These are phyloP conservation scores for Fragariocoptes setiger DNA, from an alignment of 1,140 invertebrate genomes.

Conservation along the genomic window DNA sequence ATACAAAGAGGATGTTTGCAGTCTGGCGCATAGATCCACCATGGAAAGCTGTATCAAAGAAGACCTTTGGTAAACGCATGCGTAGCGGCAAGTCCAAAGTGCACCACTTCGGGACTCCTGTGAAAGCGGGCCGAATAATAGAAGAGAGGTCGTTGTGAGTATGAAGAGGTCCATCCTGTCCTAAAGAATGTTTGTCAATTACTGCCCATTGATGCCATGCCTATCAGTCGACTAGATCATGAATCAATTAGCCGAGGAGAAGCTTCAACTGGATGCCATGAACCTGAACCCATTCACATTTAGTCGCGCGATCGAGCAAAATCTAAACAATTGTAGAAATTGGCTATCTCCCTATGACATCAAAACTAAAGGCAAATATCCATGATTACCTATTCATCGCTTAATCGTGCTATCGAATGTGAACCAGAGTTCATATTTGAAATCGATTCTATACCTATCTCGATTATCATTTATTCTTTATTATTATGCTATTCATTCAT, in stretches of 20 bases:
- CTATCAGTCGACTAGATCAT: slow-evolving; percentile 48
- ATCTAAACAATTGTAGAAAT: too few species aligned
- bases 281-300: slow-evolving; percentile 64
- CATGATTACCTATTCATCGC: too few species aligned
- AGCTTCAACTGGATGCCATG: slow-evolving; percentile 28
- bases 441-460: too few species aligned
- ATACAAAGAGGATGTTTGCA: slow-evolving; percentile 52
- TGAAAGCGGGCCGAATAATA: slow-evolving; percentile 66
- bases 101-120: slow-evolving; percentile 70
- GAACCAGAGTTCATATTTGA: too few species aligned
- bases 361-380: too few species aligned
- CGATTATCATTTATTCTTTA: too few species aligned
- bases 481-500: too few species aligned
- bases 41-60: slow-evolving; percentile 75
- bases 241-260: slow-evolving; percentile 24
- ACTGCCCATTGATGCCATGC: slow-evolving; percentile 55
- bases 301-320: slow-evolving; percentile 72
- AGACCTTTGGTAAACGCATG: slow-evolving; percentile 57
- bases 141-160: slow-evolving; percentile 69
- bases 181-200: slow-evolving; percentile 23
- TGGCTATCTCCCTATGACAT: too few species aligned
- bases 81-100: slow-evolving; percentile 87
- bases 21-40: slow-evolving; percentile 72
- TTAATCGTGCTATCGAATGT: too few species aligned
- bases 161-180: slow-evolving; percentile 31